Base-by-base conservation (phyloP, 2,113 vertebrate species). In the Brevimyrus niger region DNA sequence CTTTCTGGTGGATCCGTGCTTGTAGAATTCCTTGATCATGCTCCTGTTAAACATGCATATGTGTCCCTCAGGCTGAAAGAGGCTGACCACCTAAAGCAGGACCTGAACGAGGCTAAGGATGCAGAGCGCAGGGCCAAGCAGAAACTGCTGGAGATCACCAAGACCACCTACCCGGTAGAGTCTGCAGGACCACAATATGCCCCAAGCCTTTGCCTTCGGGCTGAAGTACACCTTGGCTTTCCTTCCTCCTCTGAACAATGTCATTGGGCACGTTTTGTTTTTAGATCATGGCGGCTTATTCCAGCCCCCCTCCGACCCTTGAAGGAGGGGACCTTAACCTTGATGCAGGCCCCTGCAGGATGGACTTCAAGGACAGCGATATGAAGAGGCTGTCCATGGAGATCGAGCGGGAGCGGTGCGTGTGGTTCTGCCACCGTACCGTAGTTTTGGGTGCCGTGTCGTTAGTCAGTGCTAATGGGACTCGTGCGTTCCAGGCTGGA, bases 341-440 rank as follows among this genome's bases (percentile, higher is more conserved):
- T 23, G 97, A 97, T 65, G 94, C 95, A 2, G 93, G 94, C 3
- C 95, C 95, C 0, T 35, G 94, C 47, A 95, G 96, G 47, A 93
- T 97, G 85, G 97, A 98, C 92, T 97, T 97, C 91, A 97, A 97
- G 91, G 97, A 98, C 92, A 96, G 97, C 0, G 97, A 98, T 94
- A 97, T 98, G 95, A 99, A 98, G 93, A 95, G 97, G 88, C 94
- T 98, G 2, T 98, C 97, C 15, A 97, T 99, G 95, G 98, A 99
- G 94, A 98, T 98, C 4, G 97, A 98, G 93, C 95, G 95, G 92
- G 97, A 99, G 93, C 95, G 97, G 98, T 97, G 90, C 51, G 89
- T 76, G 8, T 46, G 7, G 2, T n/a, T n/a, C 55, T 61, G 38
- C 0, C 48, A 21, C 27, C 10, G 13, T 4, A 11, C 10, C 27